These are phyloP conservation scores for Dendrophyllia cribrosa DNA, from an alignment of 64 coral and sea anemone genomes.

Conservation along the genomic window DNA sequence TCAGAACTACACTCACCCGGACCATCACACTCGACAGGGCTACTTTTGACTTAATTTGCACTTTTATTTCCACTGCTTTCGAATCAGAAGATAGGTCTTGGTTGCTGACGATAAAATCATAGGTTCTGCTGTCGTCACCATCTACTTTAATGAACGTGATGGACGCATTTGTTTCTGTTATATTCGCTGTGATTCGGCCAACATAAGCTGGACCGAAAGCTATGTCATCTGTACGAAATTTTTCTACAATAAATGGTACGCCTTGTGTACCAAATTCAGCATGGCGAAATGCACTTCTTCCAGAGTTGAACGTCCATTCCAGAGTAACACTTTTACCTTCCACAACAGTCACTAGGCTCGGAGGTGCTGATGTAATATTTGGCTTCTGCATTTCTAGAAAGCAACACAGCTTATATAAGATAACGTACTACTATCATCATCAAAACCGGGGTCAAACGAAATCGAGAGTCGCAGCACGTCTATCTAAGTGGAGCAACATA, in stretches of 20 bases:
- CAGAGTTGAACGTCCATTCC: background rate
- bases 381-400: too few relatives aligned
- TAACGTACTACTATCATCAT: too few relatives aligned
- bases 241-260: too few relatives aligned
- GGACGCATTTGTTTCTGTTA: background rate
- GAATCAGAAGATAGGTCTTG: too few relatives aligned
- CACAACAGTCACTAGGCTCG: background rate
- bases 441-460: too few relatives aligned
- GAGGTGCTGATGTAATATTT: background rate
- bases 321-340: background rate
- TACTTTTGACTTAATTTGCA: background rate
- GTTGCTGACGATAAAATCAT: background rate
- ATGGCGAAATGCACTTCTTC: background rate
- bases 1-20: too few relatives aligned
- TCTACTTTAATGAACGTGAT: background rate
- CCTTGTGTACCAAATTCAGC: too few relatives aligned
- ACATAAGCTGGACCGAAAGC: background rate
- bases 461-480: too few relatives aligned
- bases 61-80: background rate
- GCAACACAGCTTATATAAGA: too few relatives aligned
- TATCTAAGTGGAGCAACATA: too few relatives aligned
- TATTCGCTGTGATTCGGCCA: background rate
- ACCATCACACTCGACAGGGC: too few relatives aligned
- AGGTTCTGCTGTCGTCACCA: background rate
- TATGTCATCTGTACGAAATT: too few relatives aligned